phyloP scores from a whole-genome alignment of 2,797 vertebrate species.

The Sandelia bainsii region DNA sequence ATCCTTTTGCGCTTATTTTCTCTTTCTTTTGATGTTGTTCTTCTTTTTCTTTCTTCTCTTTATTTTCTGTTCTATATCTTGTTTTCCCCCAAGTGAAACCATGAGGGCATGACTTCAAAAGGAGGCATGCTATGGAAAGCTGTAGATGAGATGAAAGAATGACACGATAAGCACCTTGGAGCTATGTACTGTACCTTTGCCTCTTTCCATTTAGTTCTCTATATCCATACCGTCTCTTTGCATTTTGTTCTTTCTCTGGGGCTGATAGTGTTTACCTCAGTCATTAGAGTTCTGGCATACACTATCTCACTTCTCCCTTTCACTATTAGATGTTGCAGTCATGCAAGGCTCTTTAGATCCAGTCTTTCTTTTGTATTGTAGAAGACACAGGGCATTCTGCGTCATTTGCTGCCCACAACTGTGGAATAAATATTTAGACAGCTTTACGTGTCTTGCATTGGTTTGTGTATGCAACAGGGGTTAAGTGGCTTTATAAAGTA shows the following conservation, averaged over 20 bases:
- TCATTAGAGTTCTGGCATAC: slow-evolving; percentile 28
- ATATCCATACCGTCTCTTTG: slow-evolving; percentile 5
- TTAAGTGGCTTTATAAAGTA: neutral
- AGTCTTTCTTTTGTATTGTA: slow-evolving; percentile 1
- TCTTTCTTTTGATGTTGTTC: slow-evolving; percentile 50
- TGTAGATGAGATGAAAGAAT: slow-evolving; percentile 68
- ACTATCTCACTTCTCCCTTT: slow-evolving; percentile 35
- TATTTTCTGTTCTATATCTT: slow-evolving; percentile 36
- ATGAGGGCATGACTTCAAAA: slow-evolving; percentile 71
- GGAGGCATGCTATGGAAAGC: slow-evolving; percentile 46
- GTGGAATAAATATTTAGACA: neutral
- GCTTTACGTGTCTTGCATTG: neutral
- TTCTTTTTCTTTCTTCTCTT: slow-evolving; percentile 16
- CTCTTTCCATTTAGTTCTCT: slow-evolving; percentile 25
- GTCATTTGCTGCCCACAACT: slow-evolving; percentile 3
- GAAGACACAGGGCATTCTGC: neutral
- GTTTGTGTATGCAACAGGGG: slow-evolving; percentile 5
- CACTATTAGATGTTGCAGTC: slow-evolving; percentile 45
- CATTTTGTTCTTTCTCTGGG: slow-evolving; percentile 12
- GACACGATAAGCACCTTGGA: slow-evolving; percentile 60
- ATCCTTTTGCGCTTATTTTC: slow-evolving; percentile 10
- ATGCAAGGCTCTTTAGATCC: slow-evolving; percentile 26
- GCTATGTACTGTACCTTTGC: slow-evolving; percentile 27
- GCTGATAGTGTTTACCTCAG: slow-evolving; percentile 37
- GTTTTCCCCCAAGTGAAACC: slow-evolving; percentile 46